Percentiles rank a stretch among this genome's conserved stretches.
Evolutionary conservation across 2,113 vertebrate species (phyloP).

Genomic region (Dromiciops gliroides): DNA sequence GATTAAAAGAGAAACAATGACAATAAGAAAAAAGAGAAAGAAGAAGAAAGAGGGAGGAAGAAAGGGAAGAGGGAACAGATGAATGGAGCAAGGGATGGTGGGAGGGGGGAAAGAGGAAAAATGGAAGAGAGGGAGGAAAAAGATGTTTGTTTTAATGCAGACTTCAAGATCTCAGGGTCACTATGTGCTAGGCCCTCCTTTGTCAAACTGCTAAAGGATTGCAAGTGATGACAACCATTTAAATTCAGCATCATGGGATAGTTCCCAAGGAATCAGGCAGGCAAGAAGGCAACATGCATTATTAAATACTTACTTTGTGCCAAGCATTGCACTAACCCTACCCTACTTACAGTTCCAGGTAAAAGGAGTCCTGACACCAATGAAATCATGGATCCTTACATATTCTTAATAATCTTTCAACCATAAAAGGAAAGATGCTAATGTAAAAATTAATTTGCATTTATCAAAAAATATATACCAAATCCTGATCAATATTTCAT

Average conservation of each 20-base stretch:
- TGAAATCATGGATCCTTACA: not conserved
- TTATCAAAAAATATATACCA: not conserved
- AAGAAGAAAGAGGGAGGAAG: fast-evolving
- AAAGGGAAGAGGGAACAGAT: fast-evolving
- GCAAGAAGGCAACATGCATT: not conserved
- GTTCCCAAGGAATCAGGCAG: not conserved
- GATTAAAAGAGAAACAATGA: not conserved
- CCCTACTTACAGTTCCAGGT: not conserved
- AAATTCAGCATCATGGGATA: not conserved
- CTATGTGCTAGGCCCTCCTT: not conserved
- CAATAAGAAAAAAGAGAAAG: fast-evolving
- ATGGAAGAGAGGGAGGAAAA: not conserved
- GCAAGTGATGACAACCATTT: not conserved
- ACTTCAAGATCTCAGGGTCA: not conserved
- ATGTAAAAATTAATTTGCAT: not conserved
- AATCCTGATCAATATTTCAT: not conserved
- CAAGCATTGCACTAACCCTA: not conserved
- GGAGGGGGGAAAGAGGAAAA: fast-evolving
- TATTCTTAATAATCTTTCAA: not conserved
- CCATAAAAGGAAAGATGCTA: not conserved
- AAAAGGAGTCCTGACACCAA: not conserved
- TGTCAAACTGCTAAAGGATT: not conserved
- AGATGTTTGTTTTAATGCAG: not conserved
- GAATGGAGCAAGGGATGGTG: too few relatives aligned
- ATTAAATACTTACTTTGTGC: not conserved